Percentiles rank a stretch among this genome's conserved stretches.
Evolutionary conservation across 1,140 invertebrate species (phyloP).

Genomic region (Leptonema lineaticorne): DNA sequence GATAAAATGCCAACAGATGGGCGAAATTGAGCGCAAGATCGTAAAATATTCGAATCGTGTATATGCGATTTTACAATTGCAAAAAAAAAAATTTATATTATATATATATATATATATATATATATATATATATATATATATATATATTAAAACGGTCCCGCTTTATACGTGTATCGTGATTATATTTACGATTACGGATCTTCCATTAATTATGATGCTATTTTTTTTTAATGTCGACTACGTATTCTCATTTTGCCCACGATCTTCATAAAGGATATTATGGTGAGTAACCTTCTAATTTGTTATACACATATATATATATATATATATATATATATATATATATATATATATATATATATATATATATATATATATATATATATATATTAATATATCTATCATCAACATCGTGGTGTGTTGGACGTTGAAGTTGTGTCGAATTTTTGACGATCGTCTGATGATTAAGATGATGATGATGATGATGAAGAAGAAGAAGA

Average conservation of each 20-base stretch:
- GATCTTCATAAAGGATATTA: constrained; percentile 9
- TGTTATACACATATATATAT: neutral
- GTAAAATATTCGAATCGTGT: too few species aligned
- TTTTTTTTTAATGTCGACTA: neutral
- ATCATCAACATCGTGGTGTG: too few species aligned
- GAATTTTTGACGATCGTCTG: neutral
- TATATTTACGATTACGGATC: constrained; percentile 1
- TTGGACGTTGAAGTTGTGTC: too few species aligned
- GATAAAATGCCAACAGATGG: neutral
- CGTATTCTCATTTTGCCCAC: constrained; percentile 3
- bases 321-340: too few species aligned
- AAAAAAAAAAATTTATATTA: neutral
- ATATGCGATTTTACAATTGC: too few species aligned
- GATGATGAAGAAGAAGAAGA: too few species aligned
- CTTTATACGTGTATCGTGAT: constrained; percentile 2
- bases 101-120: neutral
- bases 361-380: too few species aligned
- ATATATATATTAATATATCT: too few species aligned
- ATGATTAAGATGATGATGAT: too few species aligned
- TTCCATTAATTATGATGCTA: constrained; percentile 7
- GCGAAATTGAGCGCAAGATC: too few species aligned
- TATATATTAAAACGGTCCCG: neutral
- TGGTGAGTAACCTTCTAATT: neutral
- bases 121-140: neutral
- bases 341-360: too few species aligned